A percentile compares a stretch with the other conserved stretches of the same genome.
phyloP scores from a whole-genome alignment of 2,113 vertebrate genomes.

The Lasiurus cinereus region DNA sequence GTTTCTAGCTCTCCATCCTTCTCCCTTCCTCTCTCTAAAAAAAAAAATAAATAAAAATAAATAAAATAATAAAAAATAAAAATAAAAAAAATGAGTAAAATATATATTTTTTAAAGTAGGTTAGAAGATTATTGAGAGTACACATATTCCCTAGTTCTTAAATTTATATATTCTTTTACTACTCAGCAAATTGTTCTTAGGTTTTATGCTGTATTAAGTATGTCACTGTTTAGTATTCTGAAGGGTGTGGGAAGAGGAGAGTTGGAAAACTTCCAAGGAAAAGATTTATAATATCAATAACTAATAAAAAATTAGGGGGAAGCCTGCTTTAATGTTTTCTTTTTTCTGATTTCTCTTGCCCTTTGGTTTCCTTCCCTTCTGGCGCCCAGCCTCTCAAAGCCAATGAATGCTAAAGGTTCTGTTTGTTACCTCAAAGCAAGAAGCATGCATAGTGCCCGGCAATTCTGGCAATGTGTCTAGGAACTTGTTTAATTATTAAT shows the following conservation, averaged over 20 bases:
- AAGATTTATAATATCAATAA: neutral
- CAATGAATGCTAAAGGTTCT: constrained; percentile 14
- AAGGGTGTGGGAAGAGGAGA: neutral
- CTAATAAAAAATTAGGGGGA: constrained; percentile 4
- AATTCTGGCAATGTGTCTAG: constrained; percentile 32
- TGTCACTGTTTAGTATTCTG: neutral
- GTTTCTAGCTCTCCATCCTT: too few relatives aligned
- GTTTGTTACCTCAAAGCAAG: constrained; percentile 34
- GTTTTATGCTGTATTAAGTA: neutral
- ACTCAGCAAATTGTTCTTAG: neutral
- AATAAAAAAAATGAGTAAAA: too few relatives aligned
- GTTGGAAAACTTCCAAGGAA: neutral
- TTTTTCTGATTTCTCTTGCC: neutral
- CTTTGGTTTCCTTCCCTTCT: neutral
- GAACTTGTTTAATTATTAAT: constrained; percentile 70
- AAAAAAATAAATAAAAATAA: too few relatives aligned
- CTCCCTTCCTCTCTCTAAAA: too few relatives aligned
- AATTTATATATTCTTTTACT: neutral
- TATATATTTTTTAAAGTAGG: neutral
- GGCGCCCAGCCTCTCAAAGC: neutral
- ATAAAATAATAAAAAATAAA: too few relatives aligned
- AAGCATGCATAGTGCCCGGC: neutral
- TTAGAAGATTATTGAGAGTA: neutral
- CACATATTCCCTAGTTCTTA: neutral
- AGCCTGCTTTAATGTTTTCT: neutral